These are phyloP conservation scores for Pristionchus exspectatus DNA, from an alignment of 2,888 invertebrate species.

Conservation along the genomic window DNA sequence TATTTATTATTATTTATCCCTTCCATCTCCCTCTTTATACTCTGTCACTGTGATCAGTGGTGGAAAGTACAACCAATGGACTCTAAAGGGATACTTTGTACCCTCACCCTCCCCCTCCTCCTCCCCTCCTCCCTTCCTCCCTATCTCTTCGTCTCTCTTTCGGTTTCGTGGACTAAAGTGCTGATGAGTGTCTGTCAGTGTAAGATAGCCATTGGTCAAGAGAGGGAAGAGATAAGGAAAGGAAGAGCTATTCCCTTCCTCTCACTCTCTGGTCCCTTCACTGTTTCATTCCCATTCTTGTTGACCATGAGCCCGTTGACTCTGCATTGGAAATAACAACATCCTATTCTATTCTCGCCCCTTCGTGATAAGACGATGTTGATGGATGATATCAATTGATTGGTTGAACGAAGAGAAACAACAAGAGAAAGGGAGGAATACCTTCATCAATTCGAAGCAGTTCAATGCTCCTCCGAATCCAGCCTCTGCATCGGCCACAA, in stretches of 20 bases:
- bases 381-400: slow-evolving; percentile 12
- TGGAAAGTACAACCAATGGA: slow-evolving; percentile 12
- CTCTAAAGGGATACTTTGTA: background rate
- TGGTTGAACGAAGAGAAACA: slow-evolving; percentile 8
- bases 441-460: slow-evolving; percentile 80
- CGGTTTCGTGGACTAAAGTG: slow-evolving; percentile 10
- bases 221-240: slow-evolving; percentile 6
- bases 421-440: slow-evolving; percentile 44
- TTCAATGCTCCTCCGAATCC: slow-evolving; percentile 80
- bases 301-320: background rate
- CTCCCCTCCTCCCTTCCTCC: background rate
- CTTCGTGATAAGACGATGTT: slow-evolving; percentile 26
- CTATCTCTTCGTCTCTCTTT: slow-evolving; percentile 18
- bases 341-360: slow-evolving; percentile 2
- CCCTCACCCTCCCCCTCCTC: background rate
- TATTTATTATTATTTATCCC: background rate
- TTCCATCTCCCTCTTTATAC: background rate
- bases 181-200: slow-evolving; percentile 6
- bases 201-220: slow-evolving; percentile 34
- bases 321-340: slow-evolving; percentile 24
- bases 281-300: slow-evolving; percentile 8
- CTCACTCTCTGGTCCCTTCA: slow-evolving; percentile 1
- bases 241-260: background rate
- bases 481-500: slow-evolving; percentile 80
- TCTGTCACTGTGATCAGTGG: background rate